Percentiles rank a stretch among this genome's conserved stretches.
phyloP scores from a whole-genome alignment of 1,140 invertebrate genomes.

The Drosophila triauraria region DNA sequence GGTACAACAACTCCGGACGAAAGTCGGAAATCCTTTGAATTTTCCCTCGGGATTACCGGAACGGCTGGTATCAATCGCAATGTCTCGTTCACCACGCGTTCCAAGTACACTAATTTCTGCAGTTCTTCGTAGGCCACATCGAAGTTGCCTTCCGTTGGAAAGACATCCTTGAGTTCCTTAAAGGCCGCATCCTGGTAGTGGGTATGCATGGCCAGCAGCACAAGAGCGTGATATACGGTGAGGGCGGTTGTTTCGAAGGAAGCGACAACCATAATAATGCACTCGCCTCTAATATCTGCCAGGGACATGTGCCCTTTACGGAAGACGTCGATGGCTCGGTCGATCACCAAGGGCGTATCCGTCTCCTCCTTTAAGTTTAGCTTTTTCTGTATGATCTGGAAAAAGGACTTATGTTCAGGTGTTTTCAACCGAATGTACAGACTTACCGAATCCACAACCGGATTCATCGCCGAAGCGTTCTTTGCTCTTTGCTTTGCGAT shows the following conservation, averaged over 20 bases:
- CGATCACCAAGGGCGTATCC: too few relatives aligned
- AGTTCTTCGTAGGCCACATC: constrained; percentile 86
- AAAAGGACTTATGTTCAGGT: too few relatives aligned
- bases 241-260: constrained; percentile 68
- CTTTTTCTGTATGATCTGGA: too few relatives aligned
- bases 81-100: constrained; percentile 88
- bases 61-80: constrained; percentile 85
- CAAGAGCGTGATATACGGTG: constrained; percentile 41
- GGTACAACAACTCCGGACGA: constrained; percentile 59
- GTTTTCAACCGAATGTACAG: too few relatives aligned
- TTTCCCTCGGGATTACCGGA: constrained; percentile 44
- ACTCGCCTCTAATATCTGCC: constrained; percentile 55
- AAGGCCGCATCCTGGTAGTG: constrained; percentile 86
- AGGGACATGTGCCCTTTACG: constrained; percentile 30
- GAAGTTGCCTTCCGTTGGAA: constrained; percentile 84
- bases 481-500: neutral
- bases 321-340: neutral
- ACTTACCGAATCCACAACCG: too few relatives aligned
- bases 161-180: constrained; percentile 87
- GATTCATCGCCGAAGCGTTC: neutral
- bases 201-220: constrained; percentile 70
- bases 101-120: constrained; percentile 88
- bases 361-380: too few relatives aligned
- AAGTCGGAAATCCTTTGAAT: constrained; percentile 40
- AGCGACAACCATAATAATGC: constrained; percentile 43